A percentile compares a stretch with the other conserved stretches of the same genome.
These are phyloP conservation scores for Aphrophora alni DNA, from an alignment of 2,888 invertebrate species.

Conservation along the genomic window DNA sequence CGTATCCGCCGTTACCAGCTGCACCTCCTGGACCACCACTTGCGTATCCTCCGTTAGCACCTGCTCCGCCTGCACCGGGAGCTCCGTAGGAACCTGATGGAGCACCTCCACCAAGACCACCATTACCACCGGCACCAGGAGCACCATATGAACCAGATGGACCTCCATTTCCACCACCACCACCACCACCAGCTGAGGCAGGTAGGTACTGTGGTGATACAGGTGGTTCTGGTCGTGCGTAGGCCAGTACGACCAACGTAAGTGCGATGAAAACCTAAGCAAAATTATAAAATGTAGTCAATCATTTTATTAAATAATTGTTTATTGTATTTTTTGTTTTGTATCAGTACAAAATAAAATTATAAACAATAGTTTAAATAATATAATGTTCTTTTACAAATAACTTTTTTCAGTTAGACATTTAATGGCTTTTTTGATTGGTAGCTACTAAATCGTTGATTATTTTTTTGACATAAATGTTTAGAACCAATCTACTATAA, in stretches of 20 bases:
- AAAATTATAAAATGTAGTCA: neutral
- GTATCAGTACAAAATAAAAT: no score
- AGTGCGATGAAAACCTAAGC: neutral
- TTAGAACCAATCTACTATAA: no score
- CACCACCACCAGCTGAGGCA: neutral
- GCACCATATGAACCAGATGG: slow-evolving; percentile 42
- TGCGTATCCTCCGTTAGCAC: slow-evolving; percentile 33
- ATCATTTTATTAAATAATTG: no score
- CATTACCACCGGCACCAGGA: slow-evolving; percentile 31
- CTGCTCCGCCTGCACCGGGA: slow-evolving; percentile 34
- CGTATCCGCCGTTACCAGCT: slow-evolving; percentile 29
- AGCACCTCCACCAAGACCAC: slow-evolving; percentile 34
- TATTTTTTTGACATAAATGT: no score
- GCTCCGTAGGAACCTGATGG: slow-evolving; percentile 36
- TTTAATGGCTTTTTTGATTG: no score
- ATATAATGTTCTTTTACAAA: no score
- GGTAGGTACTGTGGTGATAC: slow-evolving; percentile 31
- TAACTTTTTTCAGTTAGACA: no score
- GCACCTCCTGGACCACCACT: slow-evolving; percentile 35
- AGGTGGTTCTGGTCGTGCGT: slow-evolving; percentile 29
- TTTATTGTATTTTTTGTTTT: no score
- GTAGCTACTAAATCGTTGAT: no score
- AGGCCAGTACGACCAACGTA: slow-evolving; percentile 10
- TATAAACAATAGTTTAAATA: no score
- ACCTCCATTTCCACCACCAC: slow-evolving; percentile 42